These are phyloP conservation scores for Gopherus evgoodei DNA, from an alignment of 2,113 vertebrate genomes.

Conservation along the genomic window DNA sequence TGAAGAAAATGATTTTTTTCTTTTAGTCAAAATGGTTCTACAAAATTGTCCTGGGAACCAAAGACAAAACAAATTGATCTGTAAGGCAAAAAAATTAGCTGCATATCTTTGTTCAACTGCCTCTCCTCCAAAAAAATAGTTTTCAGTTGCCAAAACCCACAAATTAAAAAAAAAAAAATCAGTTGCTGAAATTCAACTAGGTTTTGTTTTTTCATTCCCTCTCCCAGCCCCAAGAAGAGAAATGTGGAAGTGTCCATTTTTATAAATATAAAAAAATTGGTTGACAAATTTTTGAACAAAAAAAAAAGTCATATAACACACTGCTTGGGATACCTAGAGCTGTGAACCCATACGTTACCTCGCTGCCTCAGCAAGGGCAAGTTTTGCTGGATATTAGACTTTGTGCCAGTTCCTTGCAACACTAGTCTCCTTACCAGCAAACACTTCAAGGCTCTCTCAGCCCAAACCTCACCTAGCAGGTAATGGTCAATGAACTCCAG, in stretches of 20 bases:
- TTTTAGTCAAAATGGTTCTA: background rate
- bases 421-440: background rate
- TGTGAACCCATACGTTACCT: background rate
- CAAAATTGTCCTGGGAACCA: background rate
- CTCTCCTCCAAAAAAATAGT: rapidly evolving
- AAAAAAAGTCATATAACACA: background rate
- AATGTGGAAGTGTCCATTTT: background rate
- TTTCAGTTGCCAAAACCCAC: no score
- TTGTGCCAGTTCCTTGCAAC: background rate
- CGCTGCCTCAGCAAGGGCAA: background rate
- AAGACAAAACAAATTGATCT: background rate
- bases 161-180: background rate
- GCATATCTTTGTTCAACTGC: background rate
- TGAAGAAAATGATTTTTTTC: background rate
- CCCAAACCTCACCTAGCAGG: background rate
- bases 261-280: background rate
- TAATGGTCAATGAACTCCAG: background rate
- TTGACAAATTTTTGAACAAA: background rate
- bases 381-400: background rate
- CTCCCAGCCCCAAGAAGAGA: background rate
- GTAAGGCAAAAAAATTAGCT: background rate
- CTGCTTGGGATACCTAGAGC: background rate
- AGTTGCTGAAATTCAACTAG: background rate
- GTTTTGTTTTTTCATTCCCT: background rate
- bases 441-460: background rate